A percentile compares a stretch with the other conserved stretches of the same genome.
Conservation (phyloP, 2,797 vertebrate species). For the Melanogrammus aeglefinus region DNA sequence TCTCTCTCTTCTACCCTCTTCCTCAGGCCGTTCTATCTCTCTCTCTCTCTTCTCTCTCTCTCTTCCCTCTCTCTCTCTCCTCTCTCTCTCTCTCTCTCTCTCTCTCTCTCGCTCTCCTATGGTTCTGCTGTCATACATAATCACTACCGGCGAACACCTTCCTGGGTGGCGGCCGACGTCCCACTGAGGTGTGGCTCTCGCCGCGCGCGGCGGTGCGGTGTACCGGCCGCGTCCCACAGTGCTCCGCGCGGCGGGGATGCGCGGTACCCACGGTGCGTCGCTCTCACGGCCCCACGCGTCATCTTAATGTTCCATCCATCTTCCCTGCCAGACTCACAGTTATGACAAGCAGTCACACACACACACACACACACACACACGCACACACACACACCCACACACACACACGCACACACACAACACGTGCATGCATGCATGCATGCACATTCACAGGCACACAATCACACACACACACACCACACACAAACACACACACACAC, state of each 20-base stretch:
- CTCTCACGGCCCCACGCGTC: conserved; percentile 59
- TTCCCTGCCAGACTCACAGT: conserved; percentile 40
- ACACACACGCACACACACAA: neutral
- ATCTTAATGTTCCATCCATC: conserved; percentile 69
- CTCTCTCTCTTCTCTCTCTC: neutral
- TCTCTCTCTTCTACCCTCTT: no score
- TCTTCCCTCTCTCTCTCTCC: neutral
- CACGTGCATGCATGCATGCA: neutral
- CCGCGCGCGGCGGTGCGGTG: no score
- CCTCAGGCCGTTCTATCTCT: no score
- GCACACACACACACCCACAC: conserved; percentile 16
- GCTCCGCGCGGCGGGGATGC: conserved; percentile 49
- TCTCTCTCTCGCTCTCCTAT: no score
- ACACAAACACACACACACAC: no score
- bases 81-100: neutral
- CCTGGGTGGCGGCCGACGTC: conserved; percentile 21
- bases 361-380: neutral
- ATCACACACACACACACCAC: conserved; percentile 11
- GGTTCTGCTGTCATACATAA: conserved; percentile 45
- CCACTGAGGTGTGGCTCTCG: no score
- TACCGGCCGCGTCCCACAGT: conserved; percentile 63
- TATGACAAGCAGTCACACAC: conserved; percentile 6
- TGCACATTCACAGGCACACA: conserved; percentile 26
- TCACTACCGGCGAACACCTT: conserved; percentile 38
- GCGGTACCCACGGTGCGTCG: conserved; percentile 42